These are phyloP conservation scores for Tachypleus tridentatus DNA, from an alignment of 1,140 invertebrate genomes.

Conservation along the genomic window DNA sequence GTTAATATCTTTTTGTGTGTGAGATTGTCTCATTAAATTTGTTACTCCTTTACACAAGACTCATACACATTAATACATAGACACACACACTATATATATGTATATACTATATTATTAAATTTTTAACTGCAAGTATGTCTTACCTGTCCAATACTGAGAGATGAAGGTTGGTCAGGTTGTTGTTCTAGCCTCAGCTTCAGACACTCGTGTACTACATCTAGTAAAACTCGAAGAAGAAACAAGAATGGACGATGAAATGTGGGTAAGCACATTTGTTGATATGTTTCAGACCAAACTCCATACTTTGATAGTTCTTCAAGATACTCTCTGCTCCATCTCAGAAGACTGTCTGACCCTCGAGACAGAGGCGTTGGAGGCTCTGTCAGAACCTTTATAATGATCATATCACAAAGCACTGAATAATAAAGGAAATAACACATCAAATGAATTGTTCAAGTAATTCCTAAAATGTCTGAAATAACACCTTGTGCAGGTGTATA, in stretches of 20 bases:
- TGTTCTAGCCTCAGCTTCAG: slow-evolving; percentile 68
- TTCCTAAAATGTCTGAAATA: too few species aligned
- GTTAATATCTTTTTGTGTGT: too few species aligned
- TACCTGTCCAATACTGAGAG: slow-evolving; percentile 65
- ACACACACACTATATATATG: too few species aligned
- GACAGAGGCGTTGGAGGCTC: not conserved
- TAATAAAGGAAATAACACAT: too few species aligned
- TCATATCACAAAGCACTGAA: too few species aligned
- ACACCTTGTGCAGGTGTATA: too few species aligned
- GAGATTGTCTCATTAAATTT: too few species aligned
- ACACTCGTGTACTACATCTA: slow-evolving; percentile 81
- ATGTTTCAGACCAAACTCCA: slow-evolving; percentile 65
- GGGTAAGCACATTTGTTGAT: slow-evolving; percentile 57
- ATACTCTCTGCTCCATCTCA: slow-evolving; percentile 19
- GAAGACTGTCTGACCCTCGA: not conserved
- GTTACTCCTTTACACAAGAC: too few species aligned
- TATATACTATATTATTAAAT: not conserved
- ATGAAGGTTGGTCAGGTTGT: slow-evolving; percentile 65
- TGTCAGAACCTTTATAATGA: slow-evolving; percentile 1
- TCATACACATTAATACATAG: too few species aligned
- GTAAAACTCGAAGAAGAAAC: slow-evolving; percentile 64
- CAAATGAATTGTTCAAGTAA: too few species aligned
- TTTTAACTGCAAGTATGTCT: slow-evolving; percentile 3
- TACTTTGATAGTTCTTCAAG: slow-evolving; percentile 45
- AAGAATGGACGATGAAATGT: slow-evolving; percentile 66